Percentiles rank a stretch among this genome's conserved stretches.
phyloP scores from a whole-genome alignment of 2,113 vertebrate genomes.

The Acanthisitta chloris region DNA sequence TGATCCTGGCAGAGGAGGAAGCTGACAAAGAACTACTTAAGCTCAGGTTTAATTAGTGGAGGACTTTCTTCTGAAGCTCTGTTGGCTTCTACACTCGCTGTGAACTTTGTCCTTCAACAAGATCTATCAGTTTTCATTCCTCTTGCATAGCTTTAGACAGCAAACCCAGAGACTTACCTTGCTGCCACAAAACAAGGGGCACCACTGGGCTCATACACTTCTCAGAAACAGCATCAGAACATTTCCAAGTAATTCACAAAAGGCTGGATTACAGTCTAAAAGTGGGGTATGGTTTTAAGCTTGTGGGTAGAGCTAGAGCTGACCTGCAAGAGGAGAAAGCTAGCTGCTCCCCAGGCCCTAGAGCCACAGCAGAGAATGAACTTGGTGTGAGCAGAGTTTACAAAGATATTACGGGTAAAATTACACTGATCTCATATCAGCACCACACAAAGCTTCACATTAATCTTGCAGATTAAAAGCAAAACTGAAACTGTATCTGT shows the following conservation, averaged over 20 bases:
- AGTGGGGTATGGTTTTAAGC: neutral
- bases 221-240: neutral
- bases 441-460: neutral
- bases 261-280: neutral
- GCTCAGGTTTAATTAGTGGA: neutral
- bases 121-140: neutral
- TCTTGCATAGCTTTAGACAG: neutral
- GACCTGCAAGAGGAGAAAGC: neutral
- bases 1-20: neutral
- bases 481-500: neutral
- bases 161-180: neutral
- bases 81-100: neutral
- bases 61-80: neutral
- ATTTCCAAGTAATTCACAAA: neutral
- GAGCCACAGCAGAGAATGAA: neutral
- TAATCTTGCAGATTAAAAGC: slow-evolving; percentile 6
- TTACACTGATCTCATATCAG: neutral
- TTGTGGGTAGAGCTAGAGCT: neutral
- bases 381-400: neutral
- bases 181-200: neutral
- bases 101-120: neutral
- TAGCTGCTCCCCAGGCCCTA: neutral
- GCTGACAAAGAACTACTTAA: neutral
- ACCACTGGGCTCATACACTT: neutral
- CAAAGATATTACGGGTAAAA: neutral